Conservation (phyloP, 2,113 vertebrate genomes). For the Brachyistius frenatus region DNA sequence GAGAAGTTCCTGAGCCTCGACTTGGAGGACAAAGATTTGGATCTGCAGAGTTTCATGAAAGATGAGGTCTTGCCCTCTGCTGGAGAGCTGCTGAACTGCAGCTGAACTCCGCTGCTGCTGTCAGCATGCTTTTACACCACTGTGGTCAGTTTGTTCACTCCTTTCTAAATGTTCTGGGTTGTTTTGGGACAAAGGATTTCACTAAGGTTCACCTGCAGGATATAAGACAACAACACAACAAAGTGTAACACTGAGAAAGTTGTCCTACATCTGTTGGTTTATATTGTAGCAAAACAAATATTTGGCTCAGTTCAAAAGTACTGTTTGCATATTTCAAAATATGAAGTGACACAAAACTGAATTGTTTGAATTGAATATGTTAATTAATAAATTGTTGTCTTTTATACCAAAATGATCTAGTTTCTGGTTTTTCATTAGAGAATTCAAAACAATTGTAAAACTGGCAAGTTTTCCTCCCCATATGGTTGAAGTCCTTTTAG, state of each 20-base stretch:
- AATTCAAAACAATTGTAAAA: conserved; percentile 9
- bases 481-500: conserved; percentile 36
- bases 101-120: conserved; percentile 13
- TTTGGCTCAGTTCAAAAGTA: background rate
- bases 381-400: background rate
- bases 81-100: conserved; percentile 75
- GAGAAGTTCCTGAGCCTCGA: conserved; percentile 91
- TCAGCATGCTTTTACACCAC: background rate
- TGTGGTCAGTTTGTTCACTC: conserved; percentile 31
- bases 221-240: background rate
- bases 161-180: background rate
- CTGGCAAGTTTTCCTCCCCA: conserved; percentile 5
- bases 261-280: background rate
- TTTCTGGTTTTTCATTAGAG: background rate
- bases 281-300: conserved; percentile 12
- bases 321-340: background rate
- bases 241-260: conserved; percentile 1
- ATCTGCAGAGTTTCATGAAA: conserved; percentile 88
- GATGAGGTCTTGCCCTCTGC: conserved; percentile 87
- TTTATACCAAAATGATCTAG: background rate
- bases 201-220: background rate
- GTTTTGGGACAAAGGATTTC: too few species aligned
- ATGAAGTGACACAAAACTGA: conserved; percentile 6
- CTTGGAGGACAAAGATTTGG: conserved; percentile 87
- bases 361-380: background rate